Evolutionary conservation across 1,140 invertebrate genomes (phyloP), one percentile per base, ranked within the genome.

Genomic region (Lethrus apterus): DNA sequence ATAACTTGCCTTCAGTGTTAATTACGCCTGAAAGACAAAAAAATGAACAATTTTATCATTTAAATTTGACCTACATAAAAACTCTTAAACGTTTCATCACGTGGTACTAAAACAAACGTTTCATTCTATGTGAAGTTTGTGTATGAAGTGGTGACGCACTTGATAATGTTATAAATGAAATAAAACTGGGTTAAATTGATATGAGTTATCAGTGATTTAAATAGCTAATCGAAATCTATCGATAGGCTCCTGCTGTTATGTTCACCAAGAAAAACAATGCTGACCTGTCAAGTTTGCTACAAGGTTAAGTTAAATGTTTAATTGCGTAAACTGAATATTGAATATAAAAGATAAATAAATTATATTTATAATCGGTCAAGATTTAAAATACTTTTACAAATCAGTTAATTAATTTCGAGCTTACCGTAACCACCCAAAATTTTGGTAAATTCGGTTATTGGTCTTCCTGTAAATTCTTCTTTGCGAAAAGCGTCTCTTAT

Each of bases 351-450:
- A n/a, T n/a, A n/a, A n/a, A n/a, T n/a, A n/a, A n/a, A n/a, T n/a
- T n/a, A n/a, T n/a, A n/a, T n/a, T n/a, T n/a, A n/a, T n/a, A n/a
- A n/a, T n/a, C n/a, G n/a, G n/a, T 26, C 23, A 26, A 26, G 23
- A n/a, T 26, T 26, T 5, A 26, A 26, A 26, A 26, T 26, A 7
- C n/a, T n/a, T n/a, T n/a, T n/a, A n/a, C n/a, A n/a, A n/a, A n/a
- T n/a, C n/a, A n/a, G 18, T 18, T 38, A 21, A 38, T 38, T 20
- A 21, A 18, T 38, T 26, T 46, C 19, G 19, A 2, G 14, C 81
- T 89, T 67, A 93, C 89, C 90, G 46, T 89, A 90, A 57, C 89
- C 89, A 58, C 83, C 86, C 18, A 93, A 72, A n/a, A 91, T 85
- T 54, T 83, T 79, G 70, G 80, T 88, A 55, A 93, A 81, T 30